Percentiles rank a stretch among this genome's conserved stretches.
Evolutionary conservation across 2,113 vertebrate genomes (phyloP).

Genomic region (Nothobranchius furzeri): DNA sequence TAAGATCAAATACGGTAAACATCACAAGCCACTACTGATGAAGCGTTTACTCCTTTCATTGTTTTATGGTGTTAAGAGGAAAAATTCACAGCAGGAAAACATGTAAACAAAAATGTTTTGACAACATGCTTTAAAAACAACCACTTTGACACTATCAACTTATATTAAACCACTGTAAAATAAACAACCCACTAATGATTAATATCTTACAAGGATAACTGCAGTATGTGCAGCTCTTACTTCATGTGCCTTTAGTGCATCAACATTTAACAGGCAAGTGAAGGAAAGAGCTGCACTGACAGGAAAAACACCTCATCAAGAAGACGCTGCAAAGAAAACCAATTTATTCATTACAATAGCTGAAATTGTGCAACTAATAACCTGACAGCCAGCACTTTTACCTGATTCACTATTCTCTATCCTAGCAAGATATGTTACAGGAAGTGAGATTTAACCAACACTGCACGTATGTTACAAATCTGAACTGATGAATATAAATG

Average conservation of each 20-base stretch:
- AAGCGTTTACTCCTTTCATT: neutral
- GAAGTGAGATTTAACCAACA: neutral
- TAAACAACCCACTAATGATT: neutral
- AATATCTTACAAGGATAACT: neutral
- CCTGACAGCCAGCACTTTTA: neutral
- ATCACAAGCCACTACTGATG: neutral
- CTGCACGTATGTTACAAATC: too few relatives aligned
- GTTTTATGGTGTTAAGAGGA: neutral
- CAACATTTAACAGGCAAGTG: slow-evolving; percentile 6
- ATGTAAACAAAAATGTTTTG: neutral
- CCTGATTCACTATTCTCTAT: neutral
- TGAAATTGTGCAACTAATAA: neutral
- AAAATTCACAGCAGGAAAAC: neutral
- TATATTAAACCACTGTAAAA: neutral
- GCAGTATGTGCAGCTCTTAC: neutral
- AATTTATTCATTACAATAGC: neutral
- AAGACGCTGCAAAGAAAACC: neutral
- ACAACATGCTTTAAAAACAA: slow-evolving; percentile 10
- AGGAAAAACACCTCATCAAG: neutral
- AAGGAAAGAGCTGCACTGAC: neutral
- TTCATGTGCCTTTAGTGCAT: neutral
- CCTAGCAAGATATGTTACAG: neutral
- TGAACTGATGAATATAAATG: too few relatives aligned
- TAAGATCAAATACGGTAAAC: slow-evolving; percentile 6
- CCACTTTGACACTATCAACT: slow-evolving; percentile 11